Base-by-base conservation (phyloP, 2,113 vertebrate genomes). In the Hydropotes inermis region DNA sequence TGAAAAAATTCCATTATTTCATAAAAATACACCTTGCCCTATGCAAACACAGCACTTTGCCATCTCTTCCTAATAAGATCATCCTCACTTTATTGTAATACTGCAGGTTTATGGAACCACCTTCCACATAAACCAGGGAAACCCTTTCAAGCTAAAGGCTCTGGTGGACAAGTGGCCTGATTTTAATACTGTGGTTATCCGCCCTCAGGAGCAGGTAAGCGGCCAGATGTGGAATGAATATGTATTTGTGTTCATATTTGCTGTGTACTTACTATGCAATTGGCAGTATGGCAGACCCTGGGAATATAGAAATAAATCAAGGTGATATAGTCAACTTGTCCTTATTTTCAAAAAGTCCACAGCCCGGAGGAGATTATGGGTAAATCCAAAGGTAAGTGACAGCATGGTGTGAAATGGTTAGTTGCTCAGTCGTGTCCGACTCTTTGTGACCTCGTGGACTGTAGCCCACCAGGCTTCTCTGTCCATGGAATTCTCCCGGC, bases 141-240 rank as follows among this genome's bases (percentile, higher is more conserved):
- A 98, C 43, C 94, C 89, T 3, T 98, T 98, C 79, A 95, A 87
- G 30, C 54, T 97, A 9, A 95, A 96, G 94, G 96, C 78, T 6
- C 30, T 97, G 76, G 89, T 96, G 47, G 95, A 97, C 89, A 96
- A 76, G 70, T 97, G 96, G 97, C 94, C 98, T 55, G 94, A 97
- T 52, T 97, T 96, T 83, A 96, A 95, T 1, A 98, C 96, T n/a
- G 94, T 98, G 23, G 39, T 97, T 13, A 19, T 95, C 25, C 33
- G 82, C 28, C 94, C 97, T 85, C 76, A 90, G 64, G 92, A 97
- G 27, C 89, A 96, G 92, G 89, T 97, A 88, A 96, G 94, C 7
- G 43, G n/a, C n/a, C 52, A 52, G n/a, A 6, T 25, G 4, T 50
- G 25, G 28, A 92, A 50, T 50, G 33, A 84, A 19, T 55, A 36